Conservation (phyloP, 1,140 invertebrate species). For the Drosophila hydei region DNA sequence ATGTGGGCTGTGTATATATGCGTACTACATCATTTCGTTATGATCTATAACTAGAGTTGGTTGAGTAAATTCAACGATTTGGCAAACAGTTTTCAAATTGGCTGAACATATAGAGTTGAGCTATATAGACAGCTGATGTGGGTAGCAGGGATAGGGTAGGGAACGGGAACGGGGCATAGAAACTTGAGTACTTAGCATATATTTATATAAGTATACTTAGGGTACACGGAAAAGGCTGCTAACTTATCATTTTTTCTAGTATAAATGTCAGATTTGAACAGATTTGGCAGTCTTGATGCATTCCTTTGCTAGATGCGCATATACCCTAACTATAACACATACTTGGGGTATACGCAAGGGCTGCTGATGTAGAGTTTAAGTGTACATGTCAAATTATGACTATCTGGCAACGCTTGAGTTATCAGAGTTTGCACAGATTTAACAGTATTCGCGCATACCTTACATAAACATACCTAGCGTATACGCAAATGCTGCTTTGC, state of each 20-base stretch:
- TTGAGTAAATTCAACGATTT: conserved; percentile 76
- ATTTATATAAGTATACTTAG: conserved; percentile 3
- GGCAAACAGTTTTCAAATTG: conserved; percentile 70
- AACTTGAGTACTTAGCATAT: conserved; percentile 25
- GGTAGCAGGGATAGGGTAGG: neutral
- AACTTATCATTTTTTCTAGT: neutral
- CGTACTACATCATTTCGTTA: conserved; percentile 38
- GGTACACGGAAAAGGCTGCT: conserved; percentile 1
- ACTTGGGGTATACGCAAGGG: conserved; percentile 3
- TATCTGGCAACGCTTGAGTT: too few species aligned
- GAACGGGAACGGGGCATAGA: conserved; percentile 10
- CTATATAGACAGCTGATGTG: conserved; percentile 21
- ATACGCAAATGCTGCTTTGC: too few species aligned
- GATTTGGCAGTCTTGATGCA: too few species aligned
- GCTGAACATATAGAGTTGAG: conserved; percentile 16
- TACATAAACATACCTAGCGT: too few species aligned
- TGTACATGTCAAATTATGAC: too few species aligned
- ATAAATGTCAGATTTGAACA: too few species aligned
- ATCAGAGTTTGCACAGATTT: too few species aligned
- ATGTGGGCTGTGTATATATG: conserved; percentile 39
- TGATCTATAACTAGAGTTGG: conserved; percentile 67
- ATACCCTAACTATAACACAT: neutral
- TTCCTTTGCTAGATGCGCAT: too few species aligned
- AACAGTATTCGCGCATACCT: too few species aligned
- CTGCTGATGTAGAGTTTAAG: neutral